These are phyloP conservation scores for Dysdera silvatica DNA, from an alignment of 1,140 invertebrate genomes.

Conservation along the genomic window DNA sequence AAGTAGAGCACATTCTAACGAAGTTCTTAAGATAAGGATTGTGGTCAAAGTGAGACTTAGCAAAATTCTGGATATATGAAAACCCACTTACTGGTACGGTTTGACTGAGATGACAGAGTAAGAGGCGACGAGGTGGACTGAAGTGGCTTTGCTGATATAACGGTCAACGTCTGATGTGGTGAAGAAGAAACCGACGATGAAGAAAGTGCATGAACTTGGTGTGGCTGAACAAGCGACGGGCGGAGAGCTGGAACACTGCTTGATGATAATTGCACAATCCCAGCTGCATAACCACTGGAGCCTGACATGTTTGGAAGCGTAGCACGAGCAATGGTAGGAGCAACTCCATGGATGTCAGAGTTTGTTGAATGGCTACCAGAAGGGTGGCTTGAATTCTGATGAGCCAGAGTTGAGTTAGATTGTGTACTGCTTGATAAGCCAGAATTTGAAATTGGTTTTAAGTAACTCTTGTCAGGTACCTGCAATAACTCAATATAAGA, in stretches of 20 bases:
- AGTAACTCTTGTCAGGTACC: conserved; percentile 18
- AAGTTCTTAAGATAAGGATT: too few relatives aligned
- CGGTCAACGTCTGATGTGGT: conserved; percentile 25
- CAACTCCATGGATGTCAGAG: conserved; percentile 6
- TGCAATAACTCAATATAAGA: background rate
- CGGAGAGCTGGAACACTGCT: conserved; percentile 11
- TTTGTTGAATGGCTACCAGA: conserved; percentile 5
- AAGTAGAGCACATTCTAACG: too few relatives aligned
- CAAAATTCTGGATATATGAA: too few relatives aligned
- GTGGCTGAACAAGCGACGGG: conserved; percentile 10
- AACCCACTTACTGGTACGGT: too few relatives aligned
- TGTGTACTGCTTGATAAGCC: conserved; percentile 1
- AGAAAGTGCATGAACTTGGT: conserved; percentile 9
- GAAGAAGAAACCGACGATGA: background rate
- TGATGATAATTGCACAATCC: conserved; percentile 22
- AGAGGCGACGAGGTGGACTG: background rate
- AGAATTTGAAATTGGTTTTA: conserved; percentile 11
- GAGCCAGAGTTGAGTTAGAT: conserved; percentile 12
- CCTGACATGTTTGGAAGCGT: too few relatives aligned
- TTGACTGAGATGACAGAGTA: background rate
- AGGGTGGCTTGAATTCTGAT: background rate
- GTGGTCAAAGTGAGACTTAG: too few relatives aligned
- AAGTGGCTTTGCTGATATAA: conserved; percentile 23
- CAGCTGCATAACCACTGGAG: conserved; percentile 15
- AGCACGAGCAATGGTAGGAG: conserved; percentile 1